Conservation (phyloP, 2,888 invertebrate species). For the Acleris cristana region DNA sequence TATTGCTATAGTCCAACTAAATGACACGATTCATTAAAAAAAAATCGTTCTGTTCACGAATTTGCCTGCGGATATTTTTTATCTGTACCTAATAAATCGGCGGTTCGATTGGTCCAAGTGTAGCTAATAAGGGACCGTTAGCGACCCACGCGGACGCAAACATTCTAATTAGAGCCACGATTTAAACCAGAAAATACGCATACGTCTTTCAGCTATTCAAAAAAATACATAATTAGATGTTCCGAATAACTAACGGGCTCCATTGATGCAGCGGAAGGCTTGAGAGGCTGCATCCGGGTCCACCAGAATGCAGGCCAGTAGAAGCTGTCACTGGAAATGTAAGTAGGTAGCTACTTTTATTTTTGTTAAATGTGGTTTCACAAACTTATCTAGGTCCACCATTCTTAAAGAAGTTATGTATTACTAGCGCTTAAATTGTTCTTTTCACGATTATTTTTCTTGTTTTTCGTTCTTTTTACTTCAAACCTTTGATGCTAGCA, state of each 20-base stretch:
- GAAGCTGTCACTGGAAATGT: constrained; percentile 1
- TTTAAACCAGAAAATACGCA: constrained; percentile 53
- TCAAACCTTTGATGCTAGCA: too few relatives aligned
- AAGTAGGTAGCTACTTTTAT: not conserved
- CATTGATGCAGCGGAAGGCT: constrained; percentile 16
- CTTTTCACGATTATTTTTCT: too few relatives aligned
- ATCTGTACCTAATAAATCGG: constrained; percentile 59
- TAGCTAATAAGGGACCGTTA: constrained; percentile 71
- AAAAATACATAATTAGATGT: constrained; percentile 34
- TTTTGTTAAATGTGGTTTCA: too few relatives aligned
- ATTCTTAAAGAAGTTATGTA: too few relatives aligned
- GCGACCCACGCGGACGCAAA: constrained; percentile 57
- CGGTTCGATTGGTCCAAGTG: constrained; percentile 55
- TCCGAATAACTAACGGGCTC: constrained; percentile 28
- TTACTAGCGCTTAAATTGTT: too few relatives aligned
- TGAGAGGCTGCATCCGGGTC: constrained; percentile 19
- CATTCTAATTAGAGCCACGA: constrained; percentile 66
- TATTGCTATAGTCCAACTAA: too few relatives aligned
- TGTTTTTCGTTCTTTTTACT: too few relatives aligned
- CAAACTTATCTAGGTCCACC: too few relatives aligned
- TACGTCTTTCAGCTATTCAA: constrained; percentile 44
- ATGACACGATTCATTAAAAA: too few relatives aligned
- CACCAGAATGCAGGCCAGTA: constrained; percentile 7
- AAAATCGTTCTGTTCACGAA: not conserved
- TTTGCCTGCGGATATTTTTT: not conserved